Evolutionary conservation across 2,888 invertebrate genomes (phyloP).

Genomic region (Synergus umbraculus): DNA sequence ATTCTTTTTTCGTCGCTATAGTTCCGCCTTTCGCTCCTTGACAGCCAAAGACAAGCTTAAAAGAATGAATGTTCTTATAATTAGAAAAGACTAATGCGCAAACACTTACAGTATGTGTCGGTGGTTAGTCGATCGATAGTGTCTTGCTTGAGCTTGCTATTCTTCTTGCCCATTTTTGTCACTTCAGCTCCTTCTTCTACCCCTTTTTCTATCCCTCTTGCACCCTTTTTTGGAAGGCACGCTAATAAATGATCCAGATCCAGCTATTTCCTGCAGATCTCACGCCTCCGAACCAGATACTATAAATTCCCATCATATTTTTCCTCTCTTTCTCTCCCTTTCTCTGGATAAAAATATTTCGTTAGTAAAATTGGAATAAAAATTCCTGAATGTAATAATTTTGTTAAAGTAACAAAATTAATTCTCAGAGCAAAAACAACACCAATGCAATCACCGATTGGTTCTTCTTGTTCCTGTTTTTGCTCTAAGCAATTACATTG

Average conservation of each 20-base stretch:
- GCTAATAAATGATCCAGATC: conserved; percentile 12
- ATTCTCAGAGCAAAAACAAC: no score
- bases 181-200: conserved; percentile 36
- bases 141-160: conserved; percentile 96
- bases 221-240: neutral
- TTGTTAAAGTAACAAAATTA: no score
- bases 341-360: neutral
- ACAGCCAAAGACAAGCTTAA: no score
- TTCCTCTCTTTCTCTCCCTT: no score
- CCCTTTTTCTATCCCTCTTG: neutral
- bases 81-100: neutral
- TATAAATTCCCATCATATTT: no score
- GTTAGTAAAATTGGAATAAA: conserved; percentile 20
- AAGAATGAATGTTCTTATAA: neutral
- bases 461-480: no score
- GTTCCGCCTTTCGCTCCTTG: no score
- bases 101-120: conserved; percentile 93
- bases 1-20: no score
- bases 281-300: conserved; percentile 14
- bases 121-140: conserved; percentile 94
- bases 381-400: no score
- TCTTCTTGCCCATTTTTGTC: conserved; percentile 93
- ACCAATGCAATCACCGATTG: no score
- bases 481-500: no score
- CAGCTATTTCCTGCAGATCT: conserved; percentile 32